Base-by-base conservation (phyloP, 2,888 invertebrate species). In the Campopleginae sp. region DNA sequence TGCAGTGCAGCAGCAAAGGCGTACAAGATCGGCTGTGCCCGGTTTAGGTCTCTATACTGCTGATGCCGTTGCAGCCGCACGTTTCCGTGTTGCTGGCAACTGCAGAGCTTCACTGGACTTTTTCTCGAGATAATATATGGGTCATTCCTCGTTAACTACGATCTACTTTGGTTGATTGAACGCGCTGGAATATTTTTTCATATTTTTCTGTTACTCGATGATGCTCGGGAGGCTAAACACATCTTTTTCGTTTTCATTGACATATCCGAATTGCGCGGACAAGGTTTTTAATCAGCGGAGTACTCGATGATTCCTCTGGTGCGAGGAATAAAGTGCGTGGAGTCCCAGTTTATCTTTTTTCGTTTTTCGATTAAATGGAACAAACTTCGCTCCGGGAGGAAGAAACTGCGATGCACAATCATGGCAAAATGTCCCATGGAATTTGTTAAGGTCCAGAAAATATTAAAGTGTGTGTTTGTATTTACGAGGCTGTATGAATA, bases 1-100 rank as follows among this genome's bases (percentile, higher is more conserved):
- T 88, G 88, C 88, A 88, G 83, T 88, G 88, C 88, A 88, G 88
- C 88, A 88, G 82, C 82, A 88, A 86, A 86, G 84, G 82, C 80
- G 80, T 74, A 80, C 66, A 82, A 58, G 66, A 72, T 78, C 61
- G 82, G 61, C 68, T 71, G n/a, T 46, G 51, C 75, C 14, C 14
- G 68, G 38, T 72, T 44, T 72, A 19, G 77, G 66, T 77, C 46
- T 65, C 46, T 65, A 74, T 44, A 61, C 66, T 48, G 71, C 76
- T 65, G 80, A 80, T 76, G 76, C 74, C 77, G 81, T 68, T 70
- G 74, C 75, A 76, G 79, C 75, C 68, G 42, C 75, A 46, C 46
- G 46, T 65, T 71, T 61, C 79, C 63, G 83, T 83, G 86, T 80
- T 72, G 72, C 80, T 86, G 86, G 83, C 83, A 86, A 72, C 86